Base-by-base conservation (phyloP, 2,797 vertebrate species). In the Lacerta bilineata region DNA sequence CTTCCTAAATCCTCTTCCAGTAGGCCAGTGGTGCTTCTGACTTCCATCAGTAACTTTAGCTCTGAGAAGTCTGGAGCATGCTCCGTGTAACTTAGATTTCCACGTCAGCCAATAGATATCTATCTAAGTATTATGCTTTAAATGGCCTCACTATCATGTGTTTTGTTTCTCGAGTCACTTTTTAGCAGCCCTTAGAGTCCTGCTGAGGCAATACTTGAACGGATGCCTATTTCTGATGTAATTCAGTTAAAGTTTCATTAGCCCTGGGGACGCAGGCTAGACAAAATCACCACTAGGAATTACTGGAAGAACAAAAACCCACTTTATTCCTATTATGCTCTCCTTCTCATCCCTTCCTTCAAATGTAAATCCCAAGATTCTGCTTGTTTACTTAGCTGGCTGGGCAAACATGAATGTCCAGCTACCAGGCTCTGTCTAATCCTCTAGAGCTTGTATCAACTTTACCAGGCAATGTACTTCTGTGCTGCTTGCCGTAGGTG, bases 171-270 rank as follows among this genome's bases (percentile, higher is more conserved):
- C 80, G 46, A 50, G 9, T 3, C 7, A 11, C n/a, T 64, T 87
- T 55, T 79, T 68, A 87, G 59, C 68, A 75, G 81, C 75, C 39
- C 46, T n/a, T 36, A 39, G 39, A 64, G 23, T 85, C 79, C 87
- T 86, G 15, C 29, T 91, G 90, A 76, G 71, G 75, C 61, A 89
- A 68, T 80, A 86, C 80, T 84, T 76, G 75, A 87, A 36, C 86
- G 86, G 13, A 23, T 59, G 82, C 0, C 0, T 78, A 29, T 83
- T 88, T 83, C 0, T 0, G 88, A 85, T 89, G 78, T 82, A 75
- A 90, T 50, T 36, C 80, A 84, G 55, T 84, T 85, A 71, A 76
- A 33, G 33, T 88, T 93, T 87, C 87, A 87, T 72, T 83, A 92
- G 74, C 84, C 91, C 91, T 79, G 91, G 72, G 68, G 79, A 83